Evolutionary conservation across 2,888 invertebrate genomes (phyloP), one percentile per base, ranked within the genome.

Genomic region (Rotaria macrura): DNA sequence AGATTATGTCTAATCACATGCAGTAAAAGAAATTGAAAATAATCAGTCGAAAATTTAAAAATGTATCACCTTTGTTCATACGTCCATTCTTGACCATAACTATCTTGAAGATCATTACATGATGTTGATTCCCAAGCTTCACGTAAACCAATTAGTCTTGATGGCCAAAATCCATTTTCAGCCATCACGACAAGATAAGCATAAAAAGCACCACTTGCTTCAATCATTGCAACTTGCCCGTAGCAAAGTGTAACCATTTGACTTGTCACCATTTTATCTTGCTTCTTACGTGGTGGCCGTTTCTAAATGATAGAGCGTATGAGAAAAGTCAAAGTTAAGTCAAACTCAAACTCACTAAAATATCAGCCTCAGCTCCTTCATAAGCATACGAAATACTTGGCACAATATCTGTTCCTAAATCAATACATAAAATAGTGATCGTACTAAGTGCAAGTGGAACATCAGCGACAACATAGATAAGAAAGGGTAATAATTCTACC

Each of bases 41-140:
- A n/a, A 23, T 34, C n/a, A n/a, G n/a, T n/a, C n/a, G 0, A 17
- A 65, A 65, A n/a, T 34, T 29, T 2, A 9, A 29, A 29, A 29
- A 9, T 9, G 6, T 9, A 10, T 43, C 14, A 79, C 43, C 85
- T 40, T 65, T 85, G 85, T 49, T 85, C 85, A 47, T 49, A 83
- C 54, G 85, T 85, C 87, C 85, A 85, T 54, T 85, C 85, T 84
- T 85, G 85, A 40, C 85, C 85, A 74, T 85, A 85, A n/a, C 84
- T 84, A 43, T 85, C 85, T 5, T 34, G 34, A 38, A 85, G 72
- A 84, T 85, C 85, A 47, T 84, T 84, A 25, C 74, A 29, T 29
- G 72, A 40, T 20, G 7, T 49, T 14, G 84, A 74, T 43, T 85
- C 85, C 84, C 84, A 85, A 25, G 34, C 57, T 47, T 72, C 84